phyloP scores from a whole-genome alignment of 1,140 invertebrate species.

The Melipona quadrifasciata region DNA sequence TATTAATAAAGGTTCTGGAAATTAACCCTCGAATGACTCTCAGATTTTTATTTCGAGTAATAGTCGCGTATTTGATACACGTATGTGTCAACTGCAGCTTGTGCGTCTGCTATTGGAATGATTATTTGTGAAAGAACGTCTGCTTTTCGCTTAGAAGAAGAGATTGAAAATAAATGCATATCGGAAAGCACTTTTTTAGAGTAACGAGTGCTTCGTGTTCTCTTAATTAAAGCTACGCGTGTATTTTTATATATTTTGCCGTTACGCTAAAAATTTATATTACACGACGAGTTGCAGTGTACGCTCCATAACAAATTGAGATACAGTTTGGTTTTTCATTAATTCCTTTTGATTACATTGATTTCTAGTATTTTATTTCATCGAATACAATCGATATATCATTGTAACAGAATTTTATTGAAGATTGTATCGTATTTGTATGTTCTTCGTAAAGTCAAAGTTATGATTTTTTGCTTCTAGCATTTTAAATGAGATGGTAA shows the following conservation, averaged over 20 bases:
- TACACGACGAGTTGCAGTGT: background rate
- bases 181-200: background rate
- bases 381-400: too few species aligned
- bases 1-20: too few species aligned
- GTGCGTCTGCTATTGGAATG: too few species aligned
- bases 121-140: background rate
- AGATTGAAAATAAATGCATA: background rate
- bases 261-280: background rate
- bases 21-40: too few species aligned
- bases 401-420: background rate
- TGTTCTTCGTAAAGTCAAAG: background rate
- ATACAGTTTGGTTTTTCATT: too few species aligned
- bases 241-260: background rate
- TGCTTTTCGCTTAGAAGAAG: background rate
- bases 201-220: background rate
- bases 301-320: too few species aligned
- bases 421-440: too few species aligned
- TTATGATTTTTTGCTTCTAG: background rate
- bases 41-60: too few species aligned
- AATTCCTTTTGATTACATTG: too few species aligned
- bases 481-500: constrained; percentile 3
- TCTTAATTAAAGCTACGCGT: background rate
- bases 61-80: too few species aligned
- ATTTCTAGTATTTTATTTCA: too few species aligned
- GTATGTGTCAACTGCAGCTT: too few species aligned